Evolutionary conservation across 1,140 invertebrate genomes (phyloP).

Genomic region (Bombus huntii): DNA sequence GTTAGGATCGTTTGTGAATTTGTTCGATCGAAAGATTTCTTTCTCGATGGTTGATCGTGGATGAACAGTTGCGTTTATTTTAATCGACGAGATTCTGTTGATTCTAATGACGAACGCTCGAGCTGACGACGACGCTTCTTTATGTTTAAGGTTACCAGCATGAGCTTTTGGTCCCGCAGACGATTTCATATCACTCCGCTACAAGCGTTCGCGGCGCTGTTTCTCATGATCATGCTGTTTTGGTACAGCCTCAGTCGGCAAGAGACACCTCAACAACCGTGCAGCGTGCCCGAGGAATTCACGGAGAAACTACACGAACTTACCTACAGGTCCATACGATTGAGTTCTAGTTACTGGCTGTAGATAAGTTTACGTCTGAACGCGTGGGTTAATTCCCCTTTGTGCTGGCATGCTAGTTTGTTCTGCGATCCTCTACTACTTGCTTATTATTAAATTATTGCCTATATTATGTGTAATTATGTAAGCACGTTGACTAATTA

Average conservation of each 20-base stretch:
- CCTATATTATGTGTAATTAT: too few species aligned
- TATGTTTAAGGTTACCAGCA: conserved; percentile 63
- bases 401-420: neutral
- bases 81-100: too few species aligned
- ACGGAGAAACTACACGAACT: conserved; percentile 75
- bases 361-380: neutral
- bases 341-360: neutral
- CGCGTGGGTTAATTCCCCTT: neutral
- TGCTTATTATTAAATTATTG: neutral
- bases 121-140: conserved; percentile 8
- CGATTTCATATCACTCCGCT: conserved; percentile 75
- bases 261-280: conserved; percentile 70
- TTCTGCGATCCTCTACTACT: neutral
- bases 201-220: conserved; percentile 70
- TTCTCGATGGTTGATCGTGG: conserved; percentile 16
- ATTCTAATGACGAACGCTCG: neutral
- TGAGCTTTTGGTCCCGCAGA: conserved; percentile 74
- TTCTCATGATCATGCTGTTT: conserved; percentile 69
- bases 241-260: conserved; percentile 74
- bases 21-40: neutral
- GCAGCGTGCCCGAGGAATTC: conserved; percentile 75
- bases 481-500: too few species aligned
- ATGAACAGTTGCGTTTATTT: conserved; percentile 14
- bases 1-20: neutral
- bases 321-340: conserved; percentile 67